Conservation (phyloP, 2,797 vertebrate genomes). For the Mastacembelus armatus region DNA sequence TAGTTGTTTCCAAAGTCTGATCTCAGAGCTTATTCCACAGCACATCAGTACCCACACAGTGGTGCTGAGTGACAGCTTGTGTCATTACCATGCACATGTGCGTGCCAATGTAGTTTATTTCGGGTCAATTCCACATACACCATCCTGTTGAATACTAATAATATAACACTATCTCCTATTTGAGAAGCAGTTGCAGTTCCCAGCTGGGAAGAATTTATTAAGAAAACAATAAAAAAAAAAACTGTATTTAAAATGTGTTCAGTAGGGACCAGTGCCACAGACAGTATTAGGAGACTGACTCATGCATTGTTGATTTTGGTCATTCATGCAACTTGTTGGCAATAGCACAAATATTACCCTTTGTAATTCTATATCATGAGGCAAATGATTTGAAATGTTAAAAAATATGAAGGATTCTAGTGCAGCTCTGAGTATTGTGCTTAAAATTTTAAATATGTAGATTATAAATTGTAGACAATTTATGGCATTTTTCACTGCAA, state of each 20-base stretch:
- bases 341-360: not conserved
- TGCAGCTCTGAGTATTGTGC: too few relatives aligned
- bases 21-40: too few relatives aligned
- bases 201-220: not conserved
- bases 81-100: not conserved
- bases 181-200: not conserved
- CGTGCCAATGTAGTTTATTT: constrained; percentile 1
- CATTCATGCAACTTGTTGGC: not conserved
- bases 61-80: too few relatives aligned
- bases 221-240: not conserved
- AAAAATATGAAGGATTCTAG: too few relatives aligned
- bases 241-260: not conserved
- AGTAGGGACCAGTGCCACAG: not conserved
- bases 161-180: not conserved
- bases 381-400: not conserved
- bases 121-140: not conserved
- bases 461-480: too few relatives aligned
- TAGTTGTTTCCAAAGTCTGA: too few relatives aligned
- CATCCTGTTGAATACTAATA: not conserved
- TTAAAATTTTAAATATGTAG: too few relatives aligned
- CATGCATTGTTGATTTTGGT: too few relatives aligned
- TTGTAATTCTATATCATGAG: not conserved
- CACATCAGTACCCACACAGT: too few relatives aligned
- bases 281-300: too few relatives aligned
- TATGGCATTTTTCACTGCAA: too few relatives aligned